These are phyloP conservation scores for Zootermopsis nevadensis DNA, from an alignment of 2,888 invertebrate genomes.

Conservation along the genomic window DNA sequence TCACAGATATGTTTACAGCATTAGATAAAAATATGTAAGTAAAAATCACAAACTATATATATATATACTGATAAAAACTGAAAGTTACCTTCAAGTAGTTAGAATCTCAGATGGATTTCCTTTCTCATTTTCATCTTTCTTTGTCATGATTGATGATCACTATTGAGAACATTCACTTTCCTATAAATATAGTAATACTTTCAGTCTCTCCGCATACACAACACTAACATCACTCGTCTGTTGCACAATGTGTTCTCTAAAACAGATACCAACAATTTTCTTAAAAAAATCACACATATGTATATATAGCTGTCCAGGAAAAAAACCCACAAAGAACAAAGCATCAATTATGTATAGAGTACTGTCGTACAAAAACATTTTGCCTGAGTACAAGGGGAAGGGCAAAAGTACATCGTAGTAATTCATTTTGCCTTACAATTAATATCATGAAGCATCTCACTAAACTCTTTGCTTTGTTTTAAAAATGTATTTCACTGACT, in stretches of 20 bases:
- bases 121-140: no score
- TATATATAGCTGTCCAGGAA: background rate
- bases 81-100: no score
- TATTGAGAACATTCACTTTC: no score
- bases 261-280: constrained; percentile 9
- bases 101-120: no score
- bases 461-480: background rate
- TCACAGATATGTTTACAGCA: no score
- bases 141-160: no score
- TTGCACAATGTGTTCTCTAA: background rate
- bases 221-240: constrained; percentile 27
- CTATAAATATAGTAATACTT: background rate
- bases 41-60: no score
- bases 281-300: background rate
- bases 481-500: constrained; percentile 10
- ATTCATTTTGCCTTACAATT: background rate
- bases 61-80: no score
- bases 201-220: constrained; percentile 17
- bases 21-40: no score
- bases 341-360: background rate
- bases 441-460: constrained; percentile 26
- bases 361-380: background rate
- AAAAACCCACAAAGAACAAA: constrained; percentile 3
- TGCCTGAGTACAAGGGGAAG: background rate
- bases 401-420: background rate